Evolutionary conservation across 2,888 invertebrate genomes (phyloP).

Genomic region (Metopia argyrocephala): DNA sequence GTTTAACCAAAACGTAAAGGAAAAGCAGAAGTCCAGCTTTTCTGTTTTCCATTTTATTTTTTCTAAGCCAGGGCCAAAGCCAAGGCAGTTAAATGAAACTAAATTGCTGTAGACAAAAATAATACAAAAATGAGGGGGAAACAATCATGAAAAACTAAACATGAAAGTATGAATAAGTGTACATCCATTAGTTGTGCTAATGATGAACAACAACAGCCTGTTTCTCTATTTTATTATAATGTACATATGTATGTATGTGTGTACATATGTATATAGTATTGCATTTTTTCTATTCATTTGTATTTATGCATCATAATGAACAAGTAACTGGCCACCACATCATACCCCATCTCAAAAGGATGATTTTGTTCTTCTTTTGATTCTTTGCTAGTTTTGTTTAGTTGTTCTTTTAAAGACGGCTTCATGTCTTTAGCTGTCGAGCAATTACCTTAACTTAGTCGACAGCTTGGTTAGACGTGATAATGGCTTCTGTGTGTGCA

Average conservation of each 20-base stretch:
- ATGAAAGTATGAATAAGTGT: conserved; percentile 70
- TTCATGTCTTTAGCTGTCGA: conserved; percentile 62
- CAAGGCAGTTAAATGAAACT: conserved; percentile 12
- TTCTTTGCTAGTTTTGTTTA: conserved; percentile 9
- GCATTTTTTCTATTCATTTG: no score
- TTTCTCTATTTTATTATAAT: no score
- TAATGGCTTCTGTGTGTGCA: conserved; percentile 66
- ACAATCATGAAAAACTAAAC: conserved; percentile 16
- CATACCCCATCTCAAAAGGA: conserved; percentile 22
- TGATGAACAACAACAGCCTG: conserved; percentile 72
- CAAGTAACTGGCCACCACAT: no score
- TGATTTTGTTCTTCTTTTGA: conserved; percentile 34
- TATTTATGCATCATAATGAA: no score
- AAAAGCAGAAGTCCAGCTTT: not conserved
- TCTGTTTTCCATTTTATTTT: no score
- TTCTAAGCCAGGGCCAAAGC: conserved; percentile 12
- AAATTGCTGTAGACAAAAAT: not conserved
- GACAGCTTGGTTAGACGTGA: conserved; percentile 65
- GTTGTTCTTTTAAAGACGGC: conserved; percentile 40
- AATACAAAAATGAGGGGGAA: conserved; percentile 11
- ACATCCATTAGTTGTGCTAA: conserved; percentile 74
- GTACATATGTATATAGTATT: no score
- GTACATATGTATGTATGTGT: no score
- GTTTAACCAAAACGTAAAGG: not conserved
- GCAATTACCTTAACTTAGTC: conserved; percentile 64